phyloP scores from a whole-genome alignment of 2,113 vertebrate species.

The Peromyscus polionotus region DNA sequence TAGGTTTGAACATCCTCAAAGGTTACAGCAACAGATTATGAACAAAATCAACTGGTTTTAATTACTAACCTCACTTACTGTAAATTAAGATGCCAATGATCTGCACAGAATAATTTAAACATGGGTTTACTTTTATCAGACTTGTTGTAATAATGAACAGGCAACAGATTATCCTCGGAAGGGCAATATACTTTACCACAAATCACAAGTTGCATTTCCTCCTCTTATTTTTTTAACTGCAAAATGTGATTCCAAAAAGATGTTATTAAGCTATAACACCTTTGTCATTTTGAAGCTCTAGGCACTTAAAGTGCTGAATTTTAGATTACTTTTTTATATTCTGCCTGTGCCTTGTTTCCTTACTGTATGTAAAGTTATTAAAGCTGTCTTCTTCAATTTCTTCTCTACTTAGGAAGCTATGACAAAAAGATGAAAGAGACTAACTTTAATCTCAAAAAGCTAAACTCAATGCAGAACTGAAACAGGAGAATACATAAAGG shows the following conservation, averaged over 20 bases:
- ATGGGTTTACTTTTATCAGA: slow-evolving; percentile 62
- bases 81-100: slow-evolving; percentile 77
- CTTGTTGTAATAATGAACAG: slow-evolving; percentile 70
- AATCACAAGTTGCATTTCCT: slow-evolving; percentile 77
- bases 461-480: slow-evolving; percentile 77
- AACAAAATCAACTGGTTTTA: slow-evolving; percentile 68
- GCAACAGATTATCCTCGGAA: slow-evolving; percentile 73
- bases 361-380: slow-evolving; percentile 85
- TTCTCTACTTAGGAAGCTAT: slow-evolving; percentile 80
- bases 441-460: slow-evolving; percentile 78
- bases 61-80: slow-evolving; percentile 76
- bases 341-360: slow-evolving; percentile 75
- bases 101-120: slow-evolving; percentile 80
- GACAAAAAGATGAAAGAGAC: slow-evolving; percentile 83
- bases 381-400: slow-evolving; percentile 87
- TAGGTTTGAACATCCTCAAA: slow-evolving; percentile 9
- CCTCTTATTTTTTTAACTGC: slow-evolving; percentile 64
- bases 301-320: slow-evolving; percentile 86
- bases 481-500: slow-evolving; percentile 76
- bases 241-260: slow-evolving; percentile 83
- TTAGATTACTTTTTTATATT: slow-evolving; percentile 87
- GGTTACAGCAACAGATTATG: not conserved
- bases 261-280: slow-evolving; percentile 85
- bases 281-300: slow-evolving; percentile 82
- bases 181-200: slow-evolving; percentile 73